A percentile compares a stretch with the other conserved stretches of the same genome.
These are phyloP conservation scores for Orgyia antiqua DNA, from an alignment of 2,888 invertebrate species.

Conservation along the genomic window DNA sequence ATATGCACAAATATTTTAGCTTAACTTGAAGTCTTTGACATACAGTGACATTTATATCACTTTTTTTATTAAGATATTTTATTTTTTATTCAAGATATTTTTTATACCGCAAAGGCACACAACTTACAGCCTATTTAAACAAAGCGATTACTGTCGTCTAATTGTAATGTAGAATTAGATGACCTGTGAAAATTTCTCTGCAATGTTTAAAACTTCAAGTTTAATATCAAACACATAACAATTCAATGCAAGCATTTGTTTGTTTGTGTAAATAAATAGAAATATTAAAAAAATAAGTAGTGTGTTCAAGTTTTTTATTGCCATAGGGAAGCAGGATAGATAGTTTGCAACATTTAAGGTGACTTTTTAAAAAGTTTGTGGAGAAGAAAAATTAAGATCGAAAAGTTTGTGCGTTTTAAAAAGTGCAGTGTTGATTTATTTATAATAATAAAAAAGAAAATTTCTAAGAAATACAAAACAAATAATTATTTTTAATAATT, in stretches of 20 bases:
- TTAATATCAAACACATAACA: conserved; percentile 47
- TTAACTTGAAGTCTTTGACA: conserved; percentile 26
- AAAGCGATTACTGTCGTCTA: too few species aligned
- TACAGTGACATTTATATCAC: too few species aligned
- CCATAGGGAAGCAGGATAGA: conserved; percentile 58
- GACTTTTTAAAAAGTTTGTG: conserved; percentile 40
- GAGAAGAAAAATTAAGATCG: conserved; percentile 7
- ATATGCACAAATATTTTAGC: conserved; percentile 46
- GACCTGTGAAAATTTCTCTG: too few species aligned
- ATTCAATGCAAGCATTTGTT: conserved; percentile 58
- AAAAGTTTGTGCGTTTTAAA: conserved; percentile 1
- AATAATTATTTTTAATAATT: not conserved
- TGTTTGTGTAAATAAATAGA: conserved; percentile 40
- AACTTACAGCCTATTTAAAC: too few species aligned
- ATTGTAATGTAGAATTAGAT: too few species aligned
- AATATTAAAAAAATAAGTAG: conserved; percentile 46
- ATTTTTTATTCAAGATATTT: too few species aligned
- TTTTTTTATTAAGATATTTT: too few species aligned
- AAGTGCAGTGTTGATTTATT: conserved; percentile 4
- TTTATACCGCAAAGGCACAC: too few species aligned
- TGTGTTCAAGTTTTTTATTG: conserved; percentile 36
- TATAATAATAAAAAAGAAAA: not conserved
- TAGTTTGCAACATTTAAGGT: conserved; percentile 44
- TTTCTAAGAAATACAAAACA: not conserved
- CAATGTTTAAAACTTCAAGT: conserved; percentile 15